Conservation (phyloP, 2,888 invertebrate species). For the Athetis lepigone region DNA sequence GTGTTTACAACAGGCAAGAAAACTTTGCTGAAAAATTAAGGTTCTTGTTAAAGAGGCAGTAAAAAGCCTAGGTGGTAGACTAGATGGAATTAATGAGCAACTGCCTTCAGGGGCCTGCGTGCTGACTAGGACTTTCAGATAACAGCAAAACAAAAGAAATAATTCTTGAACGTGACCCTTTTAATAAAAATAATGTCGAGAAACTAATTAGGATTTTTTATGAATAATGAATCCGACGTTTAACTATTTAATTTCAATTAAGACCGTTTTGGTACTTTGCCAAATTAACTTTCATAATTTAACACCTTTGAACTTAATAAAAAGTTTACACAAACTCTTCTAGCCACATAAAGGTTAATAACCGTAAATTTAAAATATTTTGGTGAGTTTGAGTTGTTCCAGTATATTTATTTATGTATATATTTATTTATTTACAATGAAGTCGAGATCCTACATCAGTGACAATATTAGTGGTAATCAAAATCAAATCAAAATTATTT, state of each 20-base stretch:
- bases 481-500: too few relatives aligned
- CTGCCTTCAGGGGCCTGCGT: not conserved
- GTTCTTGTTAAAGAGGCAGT: too few relatives aligned
- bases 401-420: too few relatives aligned
- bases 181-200: not conserved
- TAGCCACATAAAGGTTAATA: not conserved
- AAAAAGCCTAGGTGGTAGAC: conserved; percentile 7
- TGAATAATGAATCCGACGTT: not conserved
- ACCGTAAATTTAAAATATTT: too few relatives aligned
- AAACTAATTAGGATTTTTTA: not conserved
- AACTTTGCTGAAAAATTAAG: too few relatives aligned
- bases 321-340: not conserved
- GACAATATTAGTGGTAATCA: too few relatives aligned
- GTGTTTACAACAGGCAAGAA: too few relatives aligned
- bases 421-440: too few relatives aligned
- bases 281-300: not conserved
- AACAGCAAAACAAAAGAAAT: not conserved
- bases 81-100: conserved; percentile 13
- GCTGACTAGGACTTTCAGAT: conserved; percentile 10
- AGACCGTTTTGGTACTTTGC: not conserved
- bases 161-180: not conserved
- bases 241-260: not conserved
- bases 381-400: too few relatives aligned
- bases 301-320: not conserved
- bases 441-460: too few relatives aligned